phyloP scores from a whole-genome alignment of 2,797 vertebrate genomes.

The Urocyon cinereoargenteus region DNA sequence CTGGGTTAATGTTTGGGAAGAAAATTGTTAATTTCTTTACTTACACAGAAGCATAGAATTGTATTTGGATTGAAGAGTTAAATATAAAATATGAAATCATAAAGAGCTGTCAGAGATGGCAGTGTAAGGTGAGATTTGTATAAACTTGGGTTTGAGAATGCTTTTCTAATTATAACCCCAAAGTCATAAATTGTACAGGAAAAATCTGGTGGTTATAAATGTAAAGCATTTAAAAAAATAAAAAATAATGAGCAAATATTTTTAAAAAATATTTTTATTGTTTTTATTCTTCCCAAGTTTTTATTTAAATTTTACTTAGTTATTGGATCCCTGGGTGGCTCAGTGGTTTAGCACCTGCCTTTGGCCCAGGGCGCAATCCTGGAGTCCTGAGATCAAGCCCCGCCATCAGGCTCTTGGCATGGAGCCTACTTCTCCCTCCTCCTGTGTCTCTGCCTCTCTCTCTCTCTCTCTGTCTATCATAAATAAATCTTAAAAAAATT shows the following conservation, averaged over 20 bases:
- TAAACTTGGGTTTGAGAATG: not conserved
- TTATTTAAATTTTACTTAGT: not conserved
- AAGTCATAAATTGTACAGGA: not conserved
- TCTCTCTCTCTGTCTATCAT: too few relatives aligned
- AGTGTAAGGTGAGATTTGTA: not conserved
- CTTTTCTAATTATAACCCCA: not conserved
- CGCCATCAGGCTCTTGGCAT: too few relatives aligned
- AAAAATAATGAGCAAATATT: not conserved
- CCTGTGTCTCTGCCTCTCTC: too few relatives aligned
- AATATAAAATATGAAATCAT: conserved; percentile 14
- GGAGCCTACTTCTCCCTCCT: too few relatives aligned
- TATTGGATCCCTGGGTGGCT: not conserved
- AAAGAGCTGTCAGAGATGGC: not conserved
- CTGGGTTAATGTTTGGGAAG: not conserved
- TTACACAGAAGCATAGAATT: not conserved
- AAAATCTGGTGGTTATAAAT: conserved; percentile 2
- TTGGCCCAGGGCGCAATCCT: too few relatives aligned
- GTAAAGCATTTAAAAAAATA: not conserved
- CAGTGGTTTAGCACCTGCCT: too few relatives aligned
- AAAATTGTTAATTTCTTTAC: conserved; percentile 23
- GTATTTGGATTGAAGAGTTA: not conserved
- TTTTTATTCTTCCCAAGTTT: not conserved
- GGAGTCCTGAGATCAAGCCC: too few relatives aligned
- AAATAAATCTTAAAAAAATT: too few relatives aligned
- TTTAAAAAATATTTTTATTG: not conserved